Base-by-base conservation (phyloP, 2,888 invertebrate genomes). In the Lydus trimaculatus region DNA sequence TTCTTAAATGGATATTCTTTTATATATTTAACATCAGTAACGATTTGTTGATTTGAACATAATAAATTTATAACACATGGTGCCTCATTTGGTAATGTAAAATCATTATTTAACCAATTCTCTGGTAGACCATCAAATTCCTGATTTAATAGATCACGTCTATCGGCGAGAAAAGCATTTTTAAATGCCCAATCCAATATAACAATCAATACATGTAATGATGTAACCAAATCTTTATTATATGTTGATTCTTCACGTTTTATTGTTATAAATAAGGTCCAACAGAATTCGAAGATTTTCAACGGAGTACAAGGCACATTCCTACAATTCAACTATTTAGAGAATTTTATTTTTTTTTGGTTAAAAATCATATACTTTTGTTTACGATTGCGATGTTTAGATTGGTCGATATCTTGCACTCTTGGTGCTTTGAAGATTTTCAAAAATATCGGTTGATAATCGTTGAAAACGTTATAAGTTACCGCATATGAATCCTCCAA, bases 401-500 rank as follows among this genome's bases (percentile, higher is more conserved):
- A 70, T 36, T 82, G 80, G 65, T 90, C 90, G 31, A 79, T 67
- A 36, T 89, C 89, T 72, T 86, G 87, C 6, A 72, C 71, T 58
- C 73, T 76, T 23, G 93, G 91, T 65, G 91, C 91, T 76, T 91
- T 88, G 84, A 98, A 99, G 71, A 99, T 91, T 81, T 94, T 92
- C 67, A 90, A 88, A 81, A 96, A 98, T 64, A 98, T 94, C 7
- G 94, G 94, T 78, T 94, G 91, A 84, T 93, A 98, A 80, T 97
- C 96, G 79, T 96, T 94, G 84, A 95, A 98, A 64, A 98, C 91
- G n/a, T 96, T 93, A 77, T 94, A 94, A 0, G 98, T 95, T 1
- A 99, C 97, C 61, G 94, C 93, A 87, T 98, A 98, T 82, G 95
- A 97, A 66, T 93, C 90, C 81, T 98, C 95, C 67, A 98, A 85